A percentile compares a stretch with the other conserved stretches of the same genome.
These are phyloP conservation scores for Mormyrus proboscirostris DNA, from an alignment of 2,797 vertebrate genomes.

Conservation along the genomic window DNA sequence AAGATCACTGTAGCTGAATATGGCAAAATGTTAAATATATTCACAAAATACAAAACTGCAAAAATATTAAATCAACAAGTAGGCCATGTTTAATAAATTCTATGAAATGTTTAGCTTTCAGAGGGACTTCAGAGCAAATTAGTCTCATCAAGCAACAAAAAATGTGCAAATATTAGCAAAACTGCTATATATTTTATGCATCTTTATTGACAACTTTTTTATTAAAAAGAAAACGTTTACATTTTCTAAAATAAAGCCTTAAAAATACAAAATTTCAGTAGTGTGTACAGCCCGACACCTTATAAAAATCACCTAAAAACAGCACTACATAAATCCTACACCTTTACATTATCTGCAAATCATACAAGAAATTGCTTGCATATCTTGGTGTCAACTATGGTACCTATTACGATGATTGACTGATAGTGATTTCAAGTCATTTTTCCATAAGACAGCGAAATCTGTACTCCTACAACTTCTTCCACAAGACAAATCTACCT, in stretches of 20 bases:
- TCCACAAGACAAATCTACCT: not conserved
- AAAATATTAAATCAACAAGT: conserved; percentile 32
- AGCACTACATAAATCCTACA: not conserved
- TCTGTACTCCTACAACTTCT: not conserved
- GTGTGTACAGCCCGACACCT: not conserved
- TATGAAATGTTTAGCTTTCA: not conserved
- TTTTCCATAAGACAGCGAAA: not conserved
- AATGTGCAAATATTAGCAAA: not conserved
- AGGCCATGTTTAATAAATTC: not conserved
- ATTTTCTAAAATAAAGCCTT: not conserved
- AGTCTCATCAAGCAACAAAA: not conserved
- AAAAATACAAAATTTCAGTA: not conserved
- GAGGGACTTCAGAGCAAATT: not conserved
- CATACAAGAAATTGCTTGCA: not conserved
- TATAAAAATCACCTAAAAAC: not conserved
- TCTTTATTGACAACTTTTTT: not conserved
- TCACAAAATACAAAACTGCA: not conserved
- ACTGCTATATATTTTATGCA: not conserved
- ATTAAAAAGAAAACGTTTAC: not conserved
- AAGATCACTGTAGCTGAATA: not conserved
- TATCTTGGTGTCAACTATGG: not conserved
- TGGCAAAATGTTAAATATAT: not conserved
- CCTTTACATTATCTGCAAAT: not conserved
- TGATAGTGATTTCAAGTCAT: not conserved
- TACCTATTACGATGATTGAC: not conserved